Evolutionary conservation across 1,140 invertebrate genomes (phyloP).

Genomic region (Physella acuta): DNA sequence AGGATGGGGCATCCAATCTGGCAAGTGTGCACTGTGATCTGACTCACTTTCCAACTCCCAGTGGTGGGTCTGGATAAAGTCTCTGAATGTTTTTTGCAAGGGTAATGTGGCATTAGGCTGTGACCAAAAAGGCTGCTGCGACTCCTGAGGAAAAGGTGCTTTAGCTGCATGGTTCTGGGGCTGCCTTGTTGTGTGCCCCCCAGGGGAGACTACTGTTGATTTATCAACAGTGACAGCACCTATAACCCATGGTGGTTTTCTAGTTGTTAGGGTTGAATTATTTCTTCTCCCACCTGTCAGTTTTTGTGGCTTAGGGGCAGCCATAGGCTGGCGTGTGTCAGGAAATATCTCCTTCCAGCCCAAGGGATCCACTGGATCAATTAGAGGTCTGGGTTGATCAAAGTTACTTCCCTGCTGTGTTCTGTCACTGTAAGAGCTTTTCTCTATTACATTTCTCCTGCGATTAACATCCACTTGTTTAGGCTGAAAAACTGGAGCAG

Average conservation of each 20-base stretch:
- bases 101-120: too few relatives aligned
- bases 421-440: background rate
- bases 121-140: too few relatives aligned
- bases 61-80: too few relatives aligned
- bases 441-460: too few relatives aligned
- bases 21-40: too few relatives aligned
- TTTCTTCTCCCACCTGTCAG: background rate
- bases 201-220: background rate
- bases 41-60: too few relatives aligned
- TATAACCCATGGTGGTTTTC: too few relatives aligned
- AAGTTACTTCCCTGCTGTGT: background rate
- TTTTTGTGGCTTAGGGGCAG: conserved; percentile 1
- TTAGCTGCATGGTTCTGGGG: background rate
- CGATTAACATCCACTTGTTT: too few relatives aligned
- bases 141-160: background rate
- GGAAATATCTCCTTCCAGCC: conserved; percentile 14
- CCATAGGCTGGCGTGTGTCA: background rate
- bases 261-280: too few relatives aligned
- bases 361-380: conserved; percentile 12
- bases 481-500: background rate
- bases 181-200: background rate
- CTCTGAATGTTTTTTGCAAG: too few relatives aligned
- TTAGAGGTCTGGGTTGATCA: background rate
- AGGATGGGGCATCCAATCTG: background rate
- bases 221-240: background rate